Evolutionary conservation across 2,888 invertebrate genomes (phyloP).

Genomic region (Phalera bucephala): DNA sequence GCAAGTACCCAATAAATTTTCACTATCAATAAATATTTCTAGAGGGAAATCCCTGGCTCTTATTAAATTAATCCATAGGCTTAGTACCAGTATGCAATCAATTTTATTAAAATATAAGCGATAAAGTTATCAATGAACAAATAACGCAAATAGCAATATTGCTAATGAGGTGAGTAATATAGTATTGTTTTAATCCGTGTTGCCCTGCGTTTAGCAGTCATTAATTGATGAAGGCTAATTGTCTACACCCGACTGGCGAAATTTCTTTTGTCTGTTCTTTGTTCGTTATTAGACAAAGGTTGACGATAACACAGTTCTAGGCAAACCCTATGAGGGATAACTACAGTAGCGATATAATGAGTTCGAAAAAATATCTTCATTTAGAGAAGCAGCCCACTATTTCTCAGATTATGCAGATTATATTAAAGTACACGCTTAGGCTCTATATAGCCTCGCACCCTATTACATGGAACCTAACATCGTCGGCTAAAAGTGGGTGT

Average conservation of each 20-base stretch:
- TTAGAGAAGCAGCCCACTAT: too few relatives aligned
- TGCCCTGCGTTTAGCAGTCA: constrained; percentile 3
- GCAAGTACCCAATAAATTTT: too few relatives aligned
- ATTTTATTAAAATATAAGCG: constrained; percentile 1
- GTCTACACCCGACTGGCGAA: not conserved
- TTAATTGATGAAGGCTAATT: constrained; percentile 8
- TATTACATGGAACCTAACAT: too few relatives aligned
- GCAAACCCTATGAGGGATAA: too few relatives aligned
- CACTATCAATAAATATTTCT: not conserved
- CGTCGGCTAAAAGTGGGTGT: too few relatives aligned
- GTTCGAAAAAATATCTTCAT: too few relatives aligned
- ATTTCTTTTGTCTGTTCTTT: constrained; percentile 5
- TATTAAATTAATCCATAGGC: too few relatives aligned
- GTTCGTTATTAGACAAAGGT: constrained; percentile 1
- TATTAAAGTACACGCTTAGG: too few relatives aligned
- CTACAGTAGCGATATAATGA: too few relatives aligned
- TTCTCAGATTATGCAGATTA: too few relatives aligned
- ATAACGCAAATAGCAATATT: constrained; percentile 4
- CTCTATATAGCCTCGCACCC: too few relatives aligned
- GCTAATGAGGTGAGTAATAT: not conserved
- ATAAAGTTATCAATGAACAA: constrained; percentile 17
- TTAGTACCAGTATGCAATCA: constrained; percentile 2
- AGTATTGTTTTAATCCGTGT: constrained; percentile 9
- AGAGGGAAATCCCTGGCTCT: not conserved
- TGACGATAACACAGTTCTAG: not conserved